phyloP scores from a whole-genome alignment of 2,888 invertebrate genomes.

The Synanthedon vespiformis region DNA sequence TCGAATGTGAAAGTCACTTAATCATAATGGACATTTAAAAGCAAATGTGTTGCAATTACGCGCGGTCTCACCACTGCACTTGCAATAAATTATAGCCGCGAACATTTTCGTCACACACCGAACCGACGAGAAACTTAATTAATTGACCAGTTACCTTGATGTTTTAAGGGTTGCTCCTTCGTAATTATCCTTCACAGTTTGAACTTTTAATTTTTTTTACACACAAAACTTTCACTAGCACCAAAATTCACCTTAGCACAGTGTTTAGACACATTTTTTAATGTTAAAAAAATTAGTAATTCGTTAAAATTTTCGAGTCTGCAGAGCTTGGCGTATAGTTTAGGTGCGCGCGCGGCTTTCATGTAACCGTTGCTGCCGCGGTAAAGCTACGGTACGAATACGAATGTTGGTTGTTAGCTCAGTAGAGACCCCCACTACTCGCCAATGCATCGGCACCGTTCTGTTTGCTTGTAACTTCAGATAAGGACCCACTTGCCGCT shows the following conservation, averaged over 20 bases:
- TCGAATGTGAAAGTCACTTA: conserved; percentile 34
- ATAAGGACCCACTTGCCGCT: conserved; percentile 51
- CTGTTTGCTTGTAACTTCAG: conserved; percentile 12
- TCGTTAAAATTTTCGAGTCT: conserved; percentile 5
- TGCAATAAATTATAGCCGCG: conserved; percentile 27
- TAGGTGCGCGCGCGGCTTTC: conserved; percentile 37
- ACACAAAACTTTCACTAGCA: conserved; percentile 25
- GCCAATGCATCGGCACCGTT: not conserved
- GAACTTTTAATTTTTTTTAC: conserved; percentile 16
- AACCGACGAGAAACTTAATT: conserved; percentile 14
- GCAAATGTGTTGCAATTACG: conserved; percentile 54
- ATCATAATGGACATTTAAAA: conserved; percentile 31
- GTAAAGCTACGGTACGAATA: conserved; percentile 44
- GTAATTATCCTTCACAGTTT: conserved; percentile 39
- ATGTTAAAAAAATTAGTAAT: conserved; percentile 24
- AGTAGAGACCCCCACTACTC: conserved; percentile 41
- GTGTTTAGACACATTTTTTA: conserved; percentile 47
- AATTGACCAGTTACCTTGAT: conserved; percentile 18
- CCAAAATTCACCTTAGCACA: conserved; percentile 49
- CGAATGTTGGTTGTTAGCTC: conserved; percentile 36
- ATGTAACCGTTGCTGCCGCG: conserved; percentile 30
- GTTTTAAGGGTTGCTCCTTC: conserved; percentile 29
- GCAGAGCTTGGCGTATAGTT: conserved; percentile 4
- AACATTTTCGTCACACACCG: conserved; percentile 11
- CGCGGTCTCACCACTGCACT: conserved; percentile 36